Base-by-base conservation (phyloP, 2,888 invertebrate genomes). In the Drosophila lacicola region DNA sequence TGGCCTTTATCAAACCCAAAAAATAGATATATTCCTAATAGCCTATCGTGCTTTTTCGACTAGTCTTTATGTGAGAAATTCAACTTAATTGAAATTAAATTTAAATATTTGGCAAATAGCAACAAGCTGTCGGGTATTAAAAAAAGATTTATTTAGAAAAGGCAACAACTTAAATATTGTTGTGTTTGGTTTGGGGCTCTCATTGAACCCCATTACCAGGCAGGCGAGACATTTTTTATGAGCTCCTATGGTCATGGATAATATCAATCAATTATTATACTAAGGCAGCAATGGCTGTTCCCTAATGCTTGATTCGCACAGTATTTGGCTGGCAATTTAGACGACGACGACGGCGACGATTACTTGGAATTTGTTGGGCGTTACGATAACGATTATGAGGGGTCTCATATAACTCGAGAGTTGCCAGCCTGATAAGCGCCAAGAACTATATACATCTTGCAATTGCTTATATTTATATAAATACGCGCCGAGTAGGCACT, bases 351-450 rank as follows among this genome's bases (percentile, higher is more conserved):
- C 46, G 29, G 17, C 17, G 67, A 57, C 29, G 29, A 29, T 55
- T 69, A 61, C 41, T 41, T 10, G 56, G 47, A 53, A 62, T 56
- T 60, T 19, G 14, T 53, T 53, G 47, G 49, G 56, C 62, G 50
- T 56, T 61, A 46, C 41, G 34, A 42, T 42, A 19, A 19, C 58
- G 58, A 60, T 60, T 58, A 58, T 19, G 39, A 41, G 17, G 37
- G 36, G 14, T 34, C 46, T 56, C 62, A 56, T 51, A 68, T 36
- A 54, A 41, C 17, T 42, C 4, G 17, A 36, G 34, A 46, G 25
- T 14, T 44, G 21, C n/a, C 13, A 14, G 46, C 8, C 49, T 50
- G 68, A 69, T 69, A 69, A 67, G 36, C 9, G 25, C 1, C 21
- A 45, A 45, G 33, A 64, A 42, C 17, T 17, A 17, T 17, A 17